Evolutionary conservation across 2,888 invertebrate genomes (phyloP).

Genomic region (Apomyelois bistriatella): DNA sequence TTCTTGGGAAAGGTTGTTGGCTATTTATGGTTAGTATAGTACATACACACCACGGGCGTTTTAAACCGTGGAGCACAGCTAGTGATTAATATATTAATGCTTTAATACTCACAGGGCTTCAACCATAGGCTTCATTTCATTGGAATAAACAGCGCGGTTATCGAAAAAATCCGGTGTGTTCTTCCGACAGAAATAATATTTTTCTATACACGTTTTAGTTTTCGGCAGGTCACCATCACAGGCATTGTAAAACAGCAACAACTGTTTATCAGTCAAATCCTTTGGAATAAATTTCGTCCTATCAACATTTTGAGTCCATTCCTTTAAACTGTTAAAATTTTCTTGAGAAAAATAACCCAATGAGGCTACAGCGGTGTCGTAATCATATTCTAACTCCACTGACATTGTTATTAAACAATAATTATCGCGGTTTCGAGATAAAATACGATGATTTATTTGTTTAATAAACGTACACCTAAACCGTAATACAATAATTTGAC

Average conservation of each 20-base stretch:
- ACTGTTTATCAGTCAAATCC: conserved; percentile 79
- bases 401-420: conserved; percentile 45
- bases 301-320: conserved; percentile 72
- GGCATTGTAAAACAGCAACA: conserved; percentile 83
- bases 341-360: conserved; percentile 74
- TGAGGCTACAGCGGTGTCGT: conserved; percentile 55
- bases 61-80: no score
- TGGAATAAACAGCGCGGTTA: conserved; percentile 73
- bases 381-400: conserved; percentile 66
- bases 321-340: conserved; percentile 63
- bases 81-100: neutral
- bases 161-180: conserved; percentile 83
- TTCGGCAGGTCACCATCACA: conserved; percentile 81
- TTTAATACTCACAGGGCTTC: conserved; percentile 75
- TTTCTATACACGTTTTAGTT: conserved; percentile 81
- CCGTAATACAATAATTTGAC: conserved; percentile 43
- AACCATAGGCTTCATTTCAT: conserved; percentile 65
- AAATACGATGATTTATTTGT: conserved; percentile 35
- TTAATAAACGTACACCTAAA: conserved; percentile 35
- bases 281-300: conserved; percentile 72
- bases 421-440: conserved; percentile 23
- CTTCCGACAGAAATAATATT: conserved; percentile 80
- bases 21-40: no score
- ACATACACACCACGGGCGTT: no score
- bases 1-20: no score